Evolutionary conservation across 2,797 vertebrate genomes (phyloP), one percentile per base, ranked within the genome.

Genomic region (Gorsachius magnificus): DNA sequence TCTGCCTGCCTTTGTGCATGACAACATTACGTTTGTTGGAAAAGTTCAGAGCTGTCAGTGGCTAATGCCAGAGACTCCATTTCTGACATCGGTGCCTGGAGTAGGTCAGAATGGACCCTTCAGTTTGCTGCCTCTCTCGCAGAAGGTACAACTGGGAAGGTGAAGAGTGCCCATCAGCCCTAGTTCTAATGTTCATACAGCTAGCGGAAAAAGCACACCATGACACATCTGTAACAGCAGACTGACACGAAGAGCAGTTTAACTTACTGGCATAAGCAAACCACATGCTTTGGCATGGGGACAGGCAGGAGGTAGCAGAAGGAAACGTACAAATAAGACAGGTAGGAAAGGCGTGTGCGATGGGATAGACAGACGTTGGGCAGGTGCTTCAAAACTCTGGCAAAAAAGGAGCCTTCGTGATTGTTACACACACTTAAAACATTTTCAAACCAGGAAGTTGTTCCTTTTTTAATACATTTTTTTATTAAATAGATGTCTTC

Each of bases 1-100:
- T 94, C 96, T 86, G 86, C 6, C 91, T 94, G 88, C 97, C 94
- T 97, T 97, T 79, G 89, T 89, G 97, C 93, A 97, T 97, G 98
- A 98, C 98, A 98, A 97, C 98, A 89, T 98, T 96, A 87, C 93
- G 92, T 96, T 96, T 97, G 97, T 98, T 97, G 99, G 99, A 99
- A 99, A 99, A 99, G 99, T 99, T 99, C 99, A 99, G 93, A 97
- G 99, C 99, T 99, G 99, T 99, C 99, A 99, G 97, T 97, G 97
- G 98, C 98, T 97, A 99, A 99, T 99, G 98, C 99, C 99, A 99
- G 98, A 92, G 81, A 69, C 87, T 79, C 90, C 4, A 0, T 35
- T 89, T 86, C 95, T 94, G 94, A 96, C 86, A 51, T 83, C 38
- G 96, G 95, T 96, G 96, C 95, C 97, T 83, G 94, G 89, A 95